Percentiles rank a stretch among this genome's conserved stretches.
Evolutionary conservation across 2,888 invertebrate genomes (phyloP).

Genomic region (Andrena fulva): DNA sequence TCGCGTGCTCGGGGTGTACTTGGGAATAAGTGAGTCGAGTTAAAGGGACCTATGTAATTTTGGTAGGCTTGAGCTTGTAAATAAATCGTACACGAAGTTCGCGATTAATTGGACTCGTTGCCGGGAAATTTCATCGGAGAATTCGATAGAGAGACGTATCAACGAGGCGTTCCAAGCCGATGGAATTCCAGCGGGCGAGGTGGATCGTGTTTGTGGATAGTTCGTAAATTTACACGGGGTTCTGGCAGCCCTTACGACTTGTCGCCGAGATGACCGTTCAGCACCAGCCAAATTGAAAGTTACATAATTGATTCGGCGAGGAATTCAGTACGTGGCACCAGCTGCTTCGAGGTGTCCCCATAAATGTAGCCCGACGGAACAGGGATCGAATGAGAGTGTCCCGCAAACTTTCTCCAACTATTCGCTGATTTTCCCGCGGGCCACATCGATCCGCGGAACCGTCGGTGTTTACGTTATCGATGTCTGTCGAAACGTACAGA

Average conservation of each 20-base stretch:
- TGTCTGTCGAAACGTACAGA: slow-evolving; percentile 17
- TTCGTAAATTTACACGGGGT: slow-evolving; percentile 61
- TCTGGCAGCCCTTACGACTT: slow-evolving; percentile 41
- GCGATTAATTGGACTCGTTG: slow-evolving; percentile 36
- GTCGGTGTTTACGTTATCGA: slow-evolving; percentile 32
- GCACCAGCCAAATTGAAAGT: slow-evolving; percentile 78
- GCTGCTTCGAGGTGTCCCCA: slow-evolving; percentile 23
- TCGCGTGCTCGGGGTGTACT: too few relatives aligned
- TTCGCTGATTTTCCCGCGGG: slow-evolving; percentile 21
- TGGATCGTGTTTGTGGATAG: slow-evolving; percentile 57
- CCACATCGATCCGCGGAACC: slow-evolving; percentile 9
- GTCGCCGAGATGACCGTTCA: slow-evolving; percentile 68
- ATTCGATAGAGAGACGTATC: slow-evolving; percentile 54
- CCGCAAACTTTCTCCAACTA: slow-evolving; percentile 23
- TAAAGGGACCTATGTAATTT: too few relatives aligned
- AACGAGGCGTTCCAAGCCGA: slow-evolving; percentile 48
- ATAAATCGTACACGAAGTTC: slow-evolving; percentile 15
- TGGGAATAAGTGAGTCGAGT: too few relatives aligned
- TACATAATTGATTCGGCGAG: slow-evolving; percentile 79
- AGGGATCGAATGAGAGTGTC: slow-evolving; percentile 5
- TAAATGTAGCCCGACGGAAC: slow-evolving; percentile 26
- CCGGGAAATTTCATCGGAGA: slow-evolving; percentile 38
- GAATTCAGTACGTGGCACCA: slow-evolving; percentile 64
- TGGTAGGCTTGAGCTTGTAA: neutral
- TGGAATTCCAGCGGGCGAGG: slow-evolving; percentile 49